Evolutionary conservation across 2,888 invertebrate genomes (phyloP).

Genomic region (Amphipyra berbera): DNA sequence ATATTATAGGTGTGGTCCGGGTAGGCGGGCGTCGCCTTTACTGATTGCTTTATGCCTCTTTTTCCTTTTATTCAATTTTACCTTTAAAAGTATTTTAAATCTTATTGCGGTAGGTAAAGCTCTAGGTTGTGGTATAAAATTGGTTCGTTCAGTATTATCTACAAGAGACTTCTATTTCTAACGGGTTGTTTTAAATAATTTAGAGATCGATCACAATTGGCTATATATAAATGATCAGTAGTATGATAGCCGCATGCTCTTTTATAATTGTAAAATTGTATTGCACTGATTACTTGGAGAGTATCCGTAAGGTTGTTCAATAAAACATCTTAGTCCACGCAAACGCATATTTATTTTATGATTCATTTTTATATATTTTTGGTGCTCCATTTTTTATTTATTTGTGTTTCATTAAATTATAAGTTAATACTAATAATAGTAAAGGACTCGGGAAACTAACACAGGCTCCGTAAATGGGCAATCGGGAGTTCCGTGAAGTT

Average conservation of each 20-base stretch:
- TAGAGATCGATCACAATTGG: no score
- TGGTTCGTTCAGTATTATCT: background rate
- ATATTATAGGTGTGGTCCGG: slow-evolving; percentile 67
- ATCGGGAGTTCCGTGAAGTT: slow-evolving; percentile 80
- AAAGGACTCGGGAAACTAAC: slow-evolving; percentile 77
- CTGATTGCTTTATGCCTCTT: no score
- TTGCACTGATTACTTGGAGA: background rate
- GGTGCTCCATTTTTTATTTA: slow-evolving; percentile 88
- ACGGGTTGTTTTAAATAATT: no score
- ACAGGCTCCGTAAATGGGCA: slow-evolving; percentile 87
- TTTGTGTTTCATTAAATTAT: slow-evolving; percentile 87
- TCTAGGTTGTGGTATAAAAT: slow-evolving; percentile 13
- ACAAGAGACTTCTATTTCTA: background rate
- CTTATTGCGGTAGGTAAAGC: slow-evolving; percentile 18
- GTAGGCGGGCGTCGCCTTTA: slow-evolving; percentile 41
- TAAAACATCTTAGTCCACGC: slow-evolving; percentile 80
- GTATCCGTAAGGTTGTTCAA: slow-evolving; percentile 53
- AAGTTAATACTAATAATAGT: slow-evolving; percentile 87
- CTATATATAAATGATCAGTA: no score
- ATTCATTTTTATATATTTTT: slow-evolving; percentile 86
- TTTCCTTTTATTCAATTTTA: slow-evolving; percentile 57
- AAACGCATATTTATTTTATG: slow-evolving; percentile 87
- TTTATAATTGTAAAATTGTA: no score
- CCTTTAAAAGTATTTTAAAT: slow-evolving; percentile 42
- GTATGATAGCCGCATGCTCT: no score